phyloP scores from a whole-genome alignment of 2,888 invertebrate genomes.

The Lissonota sp. region DNA sequence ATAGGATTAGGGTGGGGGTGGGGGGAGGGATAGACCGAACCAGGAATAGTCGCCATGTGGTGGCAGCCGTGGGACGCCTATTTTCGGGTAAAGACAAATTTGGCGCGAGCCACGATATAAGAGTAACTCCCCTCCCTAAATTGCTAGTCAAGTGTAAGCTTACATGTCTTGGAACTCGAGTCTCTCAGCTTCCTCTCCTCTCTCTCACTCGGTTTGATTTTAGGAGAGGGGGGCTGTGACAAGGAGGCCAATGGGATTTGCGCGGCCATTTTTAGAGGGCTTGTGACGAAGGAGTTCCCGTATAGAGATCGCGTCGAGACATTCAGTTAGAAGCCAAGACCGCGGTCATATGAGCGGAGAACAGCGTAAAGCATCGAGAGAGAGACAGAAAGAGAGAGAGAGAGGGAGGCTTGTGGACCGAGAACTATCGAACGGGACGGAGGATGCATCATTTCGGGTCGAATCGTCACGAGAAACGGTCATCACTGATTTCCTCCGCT shows the following conservation, averaged over 20 bases:
- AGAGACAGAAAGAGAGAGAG: constrained; percentile 25
- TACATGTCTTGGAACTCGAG: constrained; percentile 73
- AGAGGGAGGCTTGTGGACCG: constrained; percentile 35
- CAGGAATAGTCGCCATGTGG: constrained; percentile 83
- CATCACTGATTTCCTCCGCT: constrained; percentile 11
- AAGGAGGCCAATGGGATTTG: constrained; percentile 82
- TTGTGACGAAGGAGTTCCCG: constrained; percentile 74
- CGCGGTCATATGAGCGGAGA: constrained; percentile 69
- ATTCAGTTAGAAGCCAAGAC: constrained; percentile 80
- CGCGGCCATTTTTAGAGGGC: constrained; percentile 84
- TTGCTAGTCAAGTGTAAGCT: constrained; percentile 82
- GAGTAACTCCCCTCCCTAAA: constrained; percentile 45
- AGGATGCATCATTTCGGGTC: constrained; percentile 60
- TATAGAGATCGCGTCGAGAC: constrained; percentile 74
- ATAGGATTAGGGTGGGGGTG: not conserved
- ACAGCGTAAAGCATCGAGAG: constrained; percentile 53
- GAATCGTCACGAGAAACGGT: constrained; percentile 59
- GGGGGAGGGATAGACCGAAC: constrained; percentile 64
- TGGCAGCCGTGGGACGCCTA: constrained; percentile 82
- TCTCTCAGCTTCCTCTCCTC: constrained; percentile 17
- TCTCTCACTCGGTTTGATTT: constrained; percentile 31
- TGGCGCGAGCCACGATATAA: constrained; percentile 85
- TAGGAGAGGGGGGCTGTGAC: constrained; percentile 74
- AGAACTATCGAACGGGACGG: constrained; percentile 50
- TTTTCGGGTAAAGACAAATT: constrained; percentile 94